Conservation (phyloP, 2,113 vertebrate genomes). For the Tinamus guttatus region DNA sequence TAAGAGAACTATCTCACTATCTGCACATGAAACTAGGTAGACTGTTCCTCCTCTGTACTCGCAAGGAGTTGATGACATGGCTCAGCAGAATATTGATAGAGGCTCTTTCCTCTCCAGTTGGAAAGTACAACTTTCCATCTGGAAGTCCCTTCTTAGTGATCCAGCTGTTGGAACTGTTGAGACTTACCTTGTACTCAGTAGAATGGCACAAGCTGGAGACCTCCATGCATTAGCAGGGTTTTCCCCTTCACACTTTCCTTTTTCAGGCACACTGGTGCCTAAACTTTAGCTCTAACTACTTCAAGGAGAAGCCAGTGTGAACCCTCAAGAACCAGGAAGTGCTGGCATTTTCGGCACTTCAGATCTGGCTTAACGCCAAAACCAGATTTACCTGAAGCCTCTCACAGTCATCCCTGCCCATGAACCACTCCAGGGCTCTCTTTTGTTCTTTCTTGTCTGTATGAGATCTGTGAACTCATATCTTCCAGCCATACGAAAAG, state of each 20-base stretch:
- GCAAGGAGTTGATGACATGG: not conserved
- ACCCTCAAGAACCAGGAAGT: not conserved
- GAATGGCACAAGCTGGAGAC: not conserved
- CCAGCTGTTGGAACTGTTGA: not conserved
- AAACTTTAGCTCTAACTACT: not conserved
- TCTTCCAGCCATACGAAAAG: rapidly evolving
- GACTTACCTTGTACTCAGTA: not conserved
- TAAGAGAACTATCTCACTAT: too few relatives aligned
- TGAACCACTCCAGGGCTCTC: not conserved
- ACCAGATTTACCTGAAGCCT: not conserved
- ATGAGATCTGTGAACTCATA: not conserved
- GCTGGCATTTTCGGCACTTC: not conserved
- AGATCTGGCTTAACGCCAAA: rapidly evolving
- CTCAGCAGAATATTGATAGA: not conserved
- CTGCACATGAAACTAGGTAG: not conserved
- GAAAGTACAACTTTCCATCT: not conserved
- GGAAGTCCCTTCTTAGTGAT: not conserved
- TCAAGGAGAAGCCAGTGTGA: not conserved
- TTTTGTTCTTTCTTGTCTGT: not conserved
- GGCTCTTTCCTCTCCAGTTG: not conserved
- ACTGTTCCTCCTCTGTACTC: not conserved
- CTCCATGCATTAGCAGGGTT: not conserved
- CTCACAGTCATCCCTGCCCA: not conserved
- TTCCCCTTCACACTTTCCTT: not conserved
- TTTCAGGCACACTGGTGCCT: not conserved